Conservation (phyloP, 2,888 invertebrate genomes). For the Catocala nupta region DNA sequence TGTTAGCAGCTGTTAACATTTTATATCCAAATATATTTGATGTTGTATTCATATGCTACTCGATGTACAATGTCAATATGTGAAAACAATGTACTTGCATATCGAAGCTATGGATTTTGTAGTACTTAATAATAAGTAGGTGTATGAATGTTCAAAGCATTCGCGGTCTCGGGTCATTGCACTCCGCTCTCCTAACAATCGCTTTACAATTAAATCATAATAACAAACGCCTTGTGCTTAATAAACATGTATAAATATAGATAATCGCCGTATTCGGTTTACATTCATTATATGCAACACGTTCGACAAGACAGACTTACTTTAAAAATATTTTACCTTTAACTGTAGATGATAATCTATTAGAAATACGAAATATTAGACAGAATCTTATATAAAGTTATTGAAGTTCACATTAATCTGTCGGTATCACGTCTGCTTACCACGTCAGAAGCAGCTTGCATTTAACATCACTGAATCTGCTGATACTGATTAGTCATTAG, state of each 20-base stretch:
- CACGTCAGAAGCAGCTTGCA: too few relatives aligned
- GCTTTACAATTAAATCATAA: conserved; percentile 31
- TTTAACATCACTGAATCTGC: too few relatives aligned
- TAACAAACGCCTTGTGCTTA: conserved; percentile 16
- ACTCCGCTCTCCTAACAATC: conserved; percentile 33
- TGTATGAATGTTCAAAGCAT: conserved; percentile 34
- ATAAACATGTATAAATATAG: conserved; percentile 13
- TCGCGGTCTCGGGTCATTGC: conserved; percentile 37
- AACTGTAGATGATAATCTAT: too few relatives aligned
- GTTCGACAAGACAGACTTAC: too few relatives aligned
- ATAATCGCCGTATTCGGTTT: not conserved
- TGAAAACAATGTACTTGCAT: not conserved
- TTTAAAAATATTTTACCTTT: too few relatives aligned
- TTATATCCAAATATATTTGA: not conserved
- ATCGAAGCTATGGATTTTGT: not conserved
- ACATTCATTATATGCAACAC: not conserved
- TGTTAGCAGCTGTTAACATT: conserved; percentile 37
- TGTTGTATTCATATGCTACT: too few relatives aligned
- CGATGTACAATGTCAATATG: not conserved
- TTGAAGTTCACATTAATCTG: too few relatives aligned
- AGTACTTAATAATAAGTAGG: conserved; percentile 22
- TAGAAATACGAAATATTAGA: too few relatives aligned
- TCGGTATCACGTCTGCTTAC: too few relatives aligned
- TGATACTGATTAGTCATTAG: too few relatives aligned
- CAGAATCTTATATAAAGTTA: too few relatives aligned